These are phyloP conservation scores for Mus musculus DNA, from an alignment of 2,113 vertebrate genomes.

Conservation along the genomic window GRCm39 chr2:42296501-42297000, in stretches of 20 bases:
- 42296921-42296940: conserved; percentile 59
- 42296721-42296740: conserved; percentile 24
- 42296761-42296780: conserved; percentile 49
- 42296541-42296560: neutral
- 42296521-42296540: neutral
- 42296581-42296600: conserved; percentile 31
- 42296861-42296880: conserved; percentile 43
- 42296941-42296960: conserved; percentile 66
- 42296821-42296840: conserved; percentile 47
- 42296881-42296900: conserved; percentile 52
- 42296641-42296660: neutral
- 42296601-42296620: neutral
- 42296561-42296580: neutral
- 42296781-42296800: neutral
- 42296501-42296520: conserved; percentile 58
- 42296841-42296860: conserved; percentile 26
- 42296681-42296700: conserved; percentile 59
- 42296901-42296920: conserved; percentile 61
- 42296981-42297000: neutral
- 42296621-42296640: neutral
- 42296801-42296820: conserved; percentile 56
- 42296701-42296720: neutral
- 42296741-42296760: conserved; percentile 53
- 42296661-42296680: conserved; percentile 19
- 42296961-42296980: conserved; percentile 36